A percentile compares a stretch with the other conserved stretches of the same genome.
These are phyloP conservation scores for Mugil cephalus DNA, from an alignment of 2,113 vertebrate genomes.

Conservation along the genomic window DNA sequence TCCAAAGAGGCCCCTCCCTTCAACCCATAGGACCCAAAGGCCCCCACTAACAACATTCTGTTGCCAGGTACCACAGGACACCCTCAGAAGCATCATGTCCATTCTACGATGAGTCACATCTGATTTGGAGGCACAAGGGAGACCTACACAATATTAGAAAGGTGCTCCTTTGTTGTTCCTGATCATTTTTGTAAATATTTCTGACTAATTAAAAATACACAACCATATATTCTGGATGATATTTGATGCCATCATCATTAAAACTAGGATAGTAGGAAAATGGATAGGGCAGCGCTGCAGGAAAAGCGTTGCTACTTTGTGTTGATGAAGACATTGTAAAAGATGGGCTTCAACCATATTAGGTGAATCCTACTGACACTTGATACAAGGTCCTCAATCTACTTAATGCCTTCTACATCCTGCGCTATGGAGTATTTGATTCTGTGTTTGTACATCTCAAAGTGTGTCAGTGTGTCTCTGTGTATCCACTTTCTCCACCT, in stretches of 20 bases:
- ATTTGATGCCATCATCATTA: slow-evolving; percentile 5
- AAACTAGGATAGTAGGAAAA: not conserved
- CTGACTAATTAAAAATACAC: not conserved
- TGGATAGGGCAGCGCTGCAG: not conserved
- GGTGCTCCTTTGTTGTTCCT: not conserved
- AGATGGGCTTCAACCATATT: not conserved
- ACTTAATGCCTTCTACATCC: not conserved
- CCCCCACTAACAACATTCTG: too few relatives aligned
- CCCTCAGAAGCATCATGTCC: too few relatives aligned
- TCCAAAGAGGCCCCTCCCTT: too few relatives aligned
- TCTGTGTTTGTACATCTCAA: slow-evolving; percentile 25
- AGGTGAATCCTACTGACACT: not conserved
- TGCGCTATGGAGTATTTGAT: slow-evolving; percentile 18
- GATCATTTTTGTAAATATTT: not conserved
- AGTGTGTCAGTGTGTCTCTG: slow-evolving; percentile 40
- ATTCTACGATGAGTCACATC: too few relatives aligned
- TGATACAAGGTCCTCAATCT: slow-evolving; percentile 3
- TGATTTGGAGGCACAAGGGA: too few relatives aligned
- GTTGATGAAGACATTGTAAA: slow-evolving; percentile 1
- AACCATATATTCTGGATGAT: not conserved
- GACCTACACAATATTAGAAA: too few relatives aligned
- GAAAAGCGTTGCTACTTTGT: not conserved
- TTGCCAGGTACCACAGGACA: too few relatives aligned
- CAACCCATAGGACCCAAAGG: too few relatives aligned
- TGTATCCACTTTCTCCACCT: slow-evolving; percentile 34